Evolutionary conservation across 1,140 invertebrate species (phyloP), one percentile per base, ranked within the genome.

Genomic region (Andrena cerasifolii): DNA sequence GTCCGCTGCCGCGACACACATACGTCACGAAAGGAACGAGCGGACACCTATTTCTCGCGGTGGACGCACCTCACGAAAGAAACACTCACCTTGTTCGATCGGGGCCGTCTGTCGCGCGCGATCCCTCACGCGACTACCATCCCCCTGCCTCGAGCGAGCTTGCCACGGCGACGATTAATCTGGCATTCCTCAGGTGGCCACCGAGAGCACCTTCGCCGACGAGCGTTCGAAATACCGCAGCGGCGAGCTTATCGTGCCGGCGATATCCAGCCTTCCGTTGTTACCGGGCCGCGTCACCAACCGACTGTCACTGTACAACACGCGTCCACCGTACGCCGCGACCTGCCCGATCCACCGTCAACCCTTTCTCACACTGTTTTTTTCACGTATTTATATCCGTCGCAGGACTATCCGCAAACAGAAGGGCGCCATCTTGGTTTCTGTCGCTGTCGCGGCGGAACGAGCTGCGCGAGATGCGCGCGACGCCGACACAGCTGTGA

Each of bases 111-210:
- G 79, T 73, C 56, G 78, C 59, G 78, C 59, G 53, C 59, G 74
- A 80, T 18, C 65, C 40, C 10, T 40, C 36, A 40, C 36, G 36
- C 36, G 36, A 5, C 10, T 40, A 40, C 10, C 36, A 40, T 40
- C 36, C 36, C 36, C 36, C 36, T 40, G 36, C n/a, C n/a, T n/a
- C n/a, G n/a, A n/a, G n/a, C n/a, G n/a, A n/a, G n/a, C n/a, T n/a
- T n/a, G 53, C 71, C 43, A 36, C 47, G 14, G 36, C 45, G 28
- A 61, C 53, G 63, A 82, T 40, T 71, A 79, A 80, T 82, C 82
- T 81, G 82, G 84, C 91, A 92, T 91, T 92, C 91, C 90, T 92
- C 91, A 92, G 91, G 91, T 92, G 91, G 89, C 88, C 88, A 86
- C 84, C 78, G 73, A 78, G 71, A 73, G 56, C 78, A 78, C 58